Evolutionary conservation across 2,888 invertebrate genomes (phyloP), one percentile per base, ranked within the genome.

Genomic region (Ferdinandea cuprea): DNA sequence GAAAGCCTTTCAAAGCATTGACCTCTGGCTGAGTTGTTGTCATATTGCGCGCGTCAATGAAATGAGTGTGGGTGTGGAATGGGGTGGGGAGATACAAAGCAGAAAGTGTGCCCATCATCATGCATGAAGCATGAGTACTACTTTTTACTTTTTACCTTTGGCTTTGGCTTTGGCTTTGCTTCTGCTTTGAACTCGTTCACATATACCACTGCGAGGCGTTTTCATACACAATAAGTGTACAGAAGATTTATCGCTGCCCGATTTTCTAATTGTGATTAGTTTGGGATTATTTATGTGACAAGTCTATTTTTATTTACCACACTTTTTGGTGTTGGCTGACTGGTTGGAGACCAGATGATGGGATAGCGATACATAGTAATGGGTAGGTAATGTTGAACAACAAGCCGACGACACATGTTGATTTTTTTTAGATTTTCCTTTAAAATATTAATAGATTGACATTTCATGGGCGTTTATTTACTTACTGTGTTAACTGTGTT

Each of bases 1-100:
- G 13, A 68, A 76, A 76, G 68, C 54, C 59, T 76, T 61, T 68
- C 54, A 59, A 76, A 76, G 44, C 68, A 52, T 68, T 76, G 76
- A 66, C 66, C 74, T 74, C 56, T 65, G 56, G 3, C 15, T 19
- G 32, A 40, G 65, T 35, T 42, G 54, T 42, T 74, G 65, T 50
- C 56, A 65, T 50, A 54, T 32, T 42, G 46, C 44, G 46, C 44
- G 40, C 40, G 40, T 25, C 25, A 25, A 25, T 19, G 13, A 50
- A 28, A 11, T 65, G 11, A 15, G 25, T 19, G 25, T 2, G 21
- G 11, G 56, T 50, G 13, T 50, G 35, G 1, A 13, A 7, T 15
- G 11, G 56, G 35, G 13, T 50, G 35, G 1, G 25, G n/a, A 3
- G 4, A 7, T 30, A 17, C 6, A 25, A 11, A 54, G 40, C 17